phyloP scores from a whole-genome alignment of 30 jellyfish, hydroid and myxozoan species.

The Catostylus mosaicus region DNA sequence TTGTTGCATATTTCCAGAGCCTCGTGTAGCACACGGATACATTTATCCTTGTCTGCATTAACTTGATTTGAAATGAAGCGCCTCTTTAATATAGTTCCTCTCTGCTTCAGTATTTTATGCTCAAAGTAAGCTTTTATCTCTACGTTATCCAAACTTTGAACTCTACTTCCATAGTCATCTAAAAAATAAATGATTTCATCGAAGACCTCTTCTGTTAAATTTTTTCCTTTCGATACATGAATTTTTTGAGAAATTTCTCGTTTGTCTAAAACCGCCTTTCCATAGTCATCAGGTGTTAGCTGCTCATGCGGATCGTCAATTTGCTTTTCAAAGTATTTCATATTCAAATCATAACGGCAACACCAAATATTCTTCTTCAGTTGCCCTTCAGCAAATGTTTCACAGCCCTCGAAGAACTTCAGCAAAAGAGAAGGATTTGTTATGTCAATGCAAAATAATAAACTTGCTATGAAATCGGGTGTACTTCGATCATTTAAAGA shows the following conservation, averaged over 20 bases:
- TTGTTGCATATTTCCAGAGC: no score
- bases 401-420: constrained; percentile 29
- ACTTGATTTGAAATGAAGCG: no score
- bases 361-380: constrained; percentile 17
- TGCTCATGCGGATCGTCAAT: background rate
- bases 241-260: background rate
- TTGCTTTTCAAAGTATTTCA: background rate
- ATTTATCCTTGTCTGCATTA: no score
- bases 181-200: background rate
- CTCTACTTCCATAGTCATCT: background rate
- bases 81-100: background rate
- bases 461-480: constrained; percentile 1
- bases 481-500: background rate
- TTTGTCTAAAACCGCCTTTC: background rate
- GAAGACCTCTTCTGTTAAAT: background rate
- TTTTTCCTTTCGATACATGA: background rate
- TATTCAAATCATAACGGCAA: constrained; percentile 7
- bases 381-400: background rate
- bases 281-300: background rate
- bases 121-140: constrained; percentile 1
- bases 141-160: background rate
- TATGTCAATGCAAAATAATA: constrained; percentile 4
- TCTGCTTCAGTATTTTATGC: background rate
- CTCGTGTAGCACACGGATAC: no score
- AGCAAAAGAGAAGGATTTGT: background rate